A percentile compares a stretch with the other conserved stretches of the same genome.
phyloP scores from a whole-genome alignment of 2,113 vertebrate species.

The Atractosteus spatula region DNA sequence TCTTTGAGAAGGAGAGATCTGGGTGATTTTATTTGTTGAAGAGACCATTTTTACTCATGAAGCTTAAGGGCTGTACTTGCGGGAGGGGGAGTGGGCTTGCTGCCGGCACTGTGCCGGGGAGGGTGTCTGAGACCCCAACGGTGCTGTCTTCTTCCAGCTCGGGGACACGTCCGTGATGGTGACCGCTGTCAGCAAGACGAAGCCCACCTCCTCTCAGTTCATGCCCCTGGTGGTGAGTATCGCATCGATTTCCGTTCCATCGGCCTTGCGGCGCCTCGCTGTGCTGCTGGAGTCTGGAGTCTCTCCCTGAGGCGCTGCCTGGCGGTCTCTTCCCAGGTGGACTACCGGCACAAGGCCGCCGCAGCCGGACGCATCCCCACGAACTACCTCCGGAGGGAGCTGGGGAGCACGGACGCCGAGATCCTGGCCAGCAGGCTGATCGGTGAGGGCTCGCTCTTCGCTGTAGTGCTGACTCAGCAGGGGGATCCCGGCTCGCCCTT shows the following conservation, averaged over 20 bases:
- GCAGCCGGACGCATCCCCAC: constrained; percentile 96
- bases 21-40: neutral
- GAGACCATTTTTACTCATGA: neutral
- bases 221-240: constrained; percentile 92
- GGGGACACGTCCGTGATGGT: constrained; percentile 96
- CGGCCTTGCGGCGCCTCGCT: neutral
- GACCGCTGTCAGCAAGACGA: constrained; percentile 93
- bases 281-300: neutral
- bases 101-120: neutral
- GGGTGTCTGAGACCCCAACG: neutral
- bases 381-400: constrained; percentile 89
- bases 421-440: constrained; percentile 95
- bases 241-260: neutral
- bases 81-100: neutral
- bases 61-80: neutral
- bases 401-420: constrained; percentile 86
- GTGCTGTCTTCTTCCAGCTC: constrained; percentile 58
- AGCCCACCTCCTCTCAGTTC: constrained; percentile 84
- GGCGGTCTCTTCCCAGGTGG: constrained; percentile 72
- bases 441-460: constrained; percentile 59
- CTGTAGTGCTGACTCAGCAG: neutral
- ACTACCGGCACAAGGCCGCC: constrained; percentile 95
- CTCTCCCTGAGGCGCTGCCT: neutral
- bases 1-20: no score
- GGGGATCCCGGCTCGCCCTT: no score